Base-by-base conservation (phyloP, 2,113 vertebrate genomes). In the Strix uralensis region DNA sequence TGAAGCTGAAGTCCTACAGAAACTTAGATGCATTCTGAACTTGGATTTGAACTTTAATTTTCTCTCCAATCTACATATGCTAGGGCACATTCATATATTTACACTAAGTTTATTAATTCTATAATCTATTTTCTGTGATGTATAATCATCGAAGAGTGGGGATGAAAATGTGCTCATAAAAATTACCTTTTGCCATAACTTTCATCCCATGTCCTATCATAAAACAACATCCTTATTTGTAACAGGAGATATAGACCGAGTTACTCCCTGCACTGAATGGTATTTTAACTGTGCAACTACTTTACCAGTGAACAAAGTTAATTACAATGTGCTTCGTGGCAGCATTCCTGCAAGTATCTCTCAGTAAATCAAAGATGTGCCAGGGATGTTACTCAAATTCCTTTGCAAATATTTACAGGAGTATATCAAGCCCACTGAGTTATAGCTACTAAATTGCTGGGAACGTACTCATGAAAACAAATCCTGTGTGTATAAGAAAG, bases 391-490 rank as follows among this genome's bases (percentile, higher is more conserved):
- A 94, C 67, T 97, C 78, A 78, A 86, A 95, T 94, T 97, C 88
- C 54, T 86, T 94, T 84, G 40, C 92, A 97, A 97, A 96, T 97
- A 97, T 96, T 97, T 98, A 94, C 90, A 94, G 84, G 65, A 93
- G 46, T 92, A 81, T 90, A 97, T 97, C 96, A 96, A 96, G 25
- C 63, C 70, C 11, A 1, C 55, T 97, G 94, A 97, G 80, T 97
- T 97, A 96, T 61, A 80, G 82, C 84, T 96, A 54, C 67, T 92
- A 96, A 97, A 94, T 51, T 73, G 62, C 83, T 86, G 61, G 40
- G 90, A 70, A 96, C 10, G 19, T 92, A 90, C 73, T 91, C 44
- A 11, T 15, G n/a, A 94, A 96, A 97, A 94, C 84, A 97, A 96
- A 97, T 97, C 49, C 62, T 92, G 61, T 94, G 97, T 75, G 55